phyloP scores from a whole-genome alignment of 2,113 vertebrate species.

The Thunnus maccoyii region DNA sequence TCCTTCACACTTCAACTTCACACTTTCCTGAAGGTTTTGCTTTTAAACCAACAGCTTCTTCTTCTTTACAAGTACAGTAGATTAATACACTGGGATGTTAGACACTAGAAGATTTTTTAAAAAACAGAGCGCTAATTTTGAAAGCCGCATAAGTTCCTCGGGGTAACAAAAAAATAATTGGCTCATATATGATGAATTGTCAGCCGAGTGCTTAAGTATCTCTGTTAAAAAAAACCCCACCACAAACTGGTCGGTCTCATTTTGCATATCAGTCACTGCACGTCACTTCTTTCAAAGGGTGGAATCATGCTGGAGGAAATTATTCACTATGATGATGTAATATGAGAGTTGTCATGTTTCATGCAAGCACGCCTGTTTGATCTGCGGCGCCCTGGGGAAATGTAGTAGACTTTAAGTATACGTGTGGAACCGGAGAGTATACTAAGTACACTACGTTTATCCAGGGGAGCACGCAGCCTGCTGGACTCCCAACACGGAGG shows the following conservation, averaged over 20 bases:
- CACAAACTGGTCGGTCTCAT: conserved; percentile 2
- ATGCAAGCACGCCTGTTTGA: conserved; percentile 30
- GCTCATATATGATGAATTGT: conserved; percentile 36
- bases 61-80: neutral
- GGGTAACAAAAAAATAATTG: conserved; percentile 55
- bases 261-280: conserved; percentile 20
- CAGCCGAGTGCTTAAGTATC: conserved; percentile 21
- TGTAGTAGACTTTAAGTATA: conserved; percentile 87
- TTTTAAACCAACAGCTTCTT: neutral
- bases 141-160: conserved; percentile 50
- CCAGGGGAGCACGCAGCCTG: conserved; percentile 70
- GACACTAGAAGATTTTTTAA: conserved; percentile 12
- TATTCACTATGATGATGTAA: neutral
- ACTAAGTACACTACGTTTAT: conserved; percentile 88
- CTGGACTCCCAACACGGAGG: conserved; percentile 29
- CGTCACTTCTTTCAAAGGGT: neutral
- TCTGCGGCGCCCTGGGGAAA: conserved; percentile 77
- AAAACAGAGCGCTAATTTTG: conserved; percentile 10
- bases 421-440: conserved; percentile 80
- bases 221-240: conserved; percentile 9
- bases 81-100: conserved; percentile 34
- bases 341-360: neutral
- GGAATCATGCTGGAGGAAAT: conserved; percentile 24
- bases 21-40: conserved; percentile 14
- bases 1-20: conserved; percentile 42